Percentiles rank a stretch among this genome's conserved stretches.
Evolutionary conservation across 1,140 invertebrate species (phyloP).

Genomic region (Apis laboriosa): DNA sequence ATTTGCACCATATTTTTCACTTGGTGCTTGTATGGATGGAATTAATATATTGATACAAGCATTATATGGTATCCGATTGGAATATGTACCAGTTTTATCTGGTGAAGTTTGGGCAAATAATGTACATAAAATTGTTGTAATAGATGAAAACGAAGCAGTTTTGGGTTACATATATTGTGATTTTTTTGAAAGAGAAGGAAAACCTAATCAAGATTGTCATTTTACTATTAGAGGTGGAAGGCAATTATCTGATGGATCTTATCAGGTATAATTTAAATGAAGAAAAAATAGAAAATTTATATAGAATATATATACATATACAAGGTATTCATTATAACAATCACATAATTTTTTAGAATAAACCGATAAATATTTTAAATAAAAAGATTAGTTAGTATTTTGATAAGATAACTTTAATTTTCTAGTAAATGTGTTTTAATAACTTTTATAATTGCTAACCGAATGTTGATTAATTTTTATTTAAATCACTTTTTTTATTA

Average conservation of each 20-base stretch:
- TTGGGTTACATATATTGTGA: conserved; percentile 99
- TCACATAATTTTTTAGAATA: too few species aligned
- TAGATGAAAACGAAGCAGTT: conserved; percentile 88
- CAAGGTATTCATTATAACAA: not conserved
- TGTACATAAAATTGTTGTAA: conserved; percentile 93
- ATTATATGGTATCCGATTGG: conserved; percentile 91
- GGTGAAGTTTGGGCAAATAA: conserved; percentile 93
- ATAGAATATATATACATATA: not conserved
- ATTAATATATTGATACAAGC: conserved; percentile 91
- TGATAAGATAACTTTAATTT: too few species aligned
- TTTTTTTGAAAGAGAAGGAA: conserved; percentile 93
- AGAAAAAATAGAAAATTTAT: conserved; percentile 4
- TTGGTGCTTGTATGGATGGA: conserved; percentile 98
- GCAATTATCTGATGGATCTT: conserved; percentile 88
- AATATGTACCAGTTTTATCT: conserved; percentile 82
- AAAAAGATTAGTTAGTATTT: too few species aligned
- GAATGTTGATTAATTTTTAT: too few species aligned
- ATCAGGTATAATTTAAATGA: conserved; percentile 84
- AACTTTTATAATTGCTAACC: too few species aligned
- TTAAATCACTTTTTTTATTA: too few species aligned
- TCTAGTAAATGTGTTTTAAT: too few species aligned
- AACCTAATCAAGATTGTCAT: conserved; percentile 98
- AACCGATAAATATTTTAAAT: too few species aligned
- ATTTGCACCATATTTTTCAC: conserved; percentile 94
- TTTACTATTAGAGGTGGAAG: conserved; percentile 98